Evolutionary conservation across 2,113 vertebrate species (phyloP), one percentile per base, ranked within the genome.

Genomic region (Lonchura striata): DNA sequence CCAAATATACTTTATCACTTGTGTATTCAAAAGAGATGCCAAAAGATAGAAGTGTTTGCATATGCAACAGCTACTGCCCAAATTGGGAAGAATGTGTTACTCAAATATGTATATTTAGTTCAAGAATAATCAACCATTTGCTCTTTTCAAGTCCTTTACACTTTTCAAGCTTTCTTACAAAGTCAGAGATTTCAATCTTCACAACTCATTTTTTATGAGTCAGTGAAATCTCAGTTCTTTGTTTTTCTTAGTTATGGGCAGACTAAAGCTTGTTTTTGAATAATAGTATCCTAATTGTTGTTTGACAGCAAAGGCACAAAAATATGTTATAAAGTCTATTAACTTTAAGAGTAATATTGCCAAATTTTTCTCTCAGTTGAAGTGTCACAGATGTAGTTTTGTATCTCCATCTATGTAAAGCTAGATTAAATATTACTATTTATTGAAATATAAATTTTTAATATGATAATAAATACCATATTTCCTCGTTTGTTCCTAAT

Each of bases 41-140:
- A 60, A 56, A 82, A 90, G 92, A 60, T 71, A 68, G 23, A 82
- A 25, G 42, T 79, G 47, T 82, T 89, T 91, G 24, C 76, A 31
- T 84, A 50, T 76, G 66, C 19, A 6, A 79, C 53, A 87, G 22
- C 60, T 88, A 80, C 54, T 82, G 57, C 53, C 74, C 37, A 85
- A 69, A 68, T 30, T 82, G 24, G 63, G 71, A 94, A 90, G 66
- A 42, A 54, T 12, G 35, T 87, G 66, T 91, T 88, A 84, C 63
- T 89, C 49, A 82, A 37, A 76, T 87, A 89, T 19, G 23, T 69
- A 68, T 94, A 82, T 53, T 65, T 88, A 76, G 61, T 56, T 90
- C n/a, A 60, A 85, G 74, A 85, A 64, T 79, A 82, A 86, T 85
- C 50, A 90, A 60, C 46, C 49, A 85, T 86, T 95, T 96, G 57